These are phyloP conservation scores for Clinocottus analis DNA, from an alignment of 2,113 vertebrate species.

Conservation along the genomic window DNA sequence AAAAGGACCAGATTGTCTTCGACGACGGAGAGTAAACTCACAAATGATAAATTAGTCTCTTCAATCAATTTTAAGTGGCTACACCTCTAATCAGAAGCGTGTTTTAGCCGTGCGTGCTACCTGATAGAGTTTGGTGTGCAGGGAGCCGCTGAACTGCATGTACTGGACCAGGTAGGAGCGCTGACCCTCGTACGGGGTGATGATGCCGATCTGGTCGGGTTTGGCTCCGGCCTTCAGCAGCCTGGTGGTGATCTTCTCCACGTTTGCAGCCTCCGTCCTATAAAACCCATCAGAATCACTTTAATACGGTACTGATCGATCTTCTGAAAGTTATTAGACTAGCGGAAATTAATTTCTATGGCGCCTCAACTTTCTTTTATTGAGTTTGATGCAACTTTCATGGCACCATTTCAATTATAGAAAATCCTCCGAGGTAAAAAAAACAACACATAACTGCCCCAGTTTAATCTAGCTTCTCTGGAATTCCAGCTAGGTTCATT, in stretches of 20 bases:
- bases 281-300: slow-evolving; percentile 3
- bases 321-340: not conserved
- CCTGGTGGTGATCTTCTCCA: slow-evolving; percentile 98
- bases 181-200: slow-evolving; percentile 97
- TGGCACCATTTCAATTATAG: not conserved
- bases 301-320: not conserved
- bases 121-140: slow-evolving; percentile 99
- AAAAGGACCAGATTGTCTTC: not conserved
- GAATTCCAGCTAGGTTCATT: not conserved
- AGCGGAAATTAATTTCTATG: too few species aligned
- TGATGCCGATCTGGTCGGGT: slow-evolving; percentile 98
- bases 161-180: slow-evolving; percentile 99
- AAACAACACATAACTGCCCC: not conserved
- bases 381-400: not conserved
- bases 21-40: not conserved
- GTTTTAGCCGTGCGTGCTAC: slow-evolving; percentile 67
- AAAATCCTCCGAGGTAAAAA: not conserved
- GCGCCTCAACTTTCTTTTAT: not conserved
- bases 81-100: not conserved
- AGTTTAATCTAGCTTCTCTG: not conserved
- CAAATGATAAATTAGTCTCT: not conserved
- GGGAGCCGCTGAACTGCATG: slow-evolving; percentile 99
- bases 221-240: slow-evolving; percentile 96
- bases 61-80: not conserved
- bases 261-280: slow-evolving; percentile 97